Evolutionary conservation across 1,140 invertebrate genomes (phyloP), one percentile per base, ranked within the genome.

Genomic region (Agrypnia vestita): DNA sequence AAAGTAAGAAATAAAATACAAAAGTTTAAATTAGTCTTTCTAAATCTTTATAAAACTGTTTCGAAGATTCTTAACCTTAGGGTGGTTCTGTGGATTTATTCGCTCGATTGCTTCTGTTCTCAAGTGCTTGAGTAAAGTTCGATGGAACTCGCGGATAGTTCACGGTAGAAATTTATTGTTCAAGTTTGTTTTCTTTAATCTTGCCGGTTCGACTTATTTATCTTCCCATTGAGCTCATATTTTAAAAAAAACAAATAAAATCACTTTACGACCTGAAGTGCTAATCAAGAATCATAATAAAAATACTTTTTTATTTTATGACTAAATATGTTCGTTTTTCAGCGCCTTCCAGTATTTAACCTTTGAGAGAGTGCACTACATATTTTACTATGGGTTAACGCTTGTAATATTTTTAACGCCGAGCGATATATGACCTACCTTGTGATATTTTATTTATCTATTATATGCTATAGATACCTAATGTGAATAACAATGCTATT

Each of bases 161-260:
- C 61, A 35, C n/a, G 13, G 19, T 64, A 25, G 11, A 51, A 64
- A 64, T 64, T 64, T 64, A 64, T 64, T 43, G 61, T 43, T 43
- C 13, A 43, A 64, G 19, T 64, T 64, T 64, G 61, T 64, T 64
- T 64, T 64, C 10, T 64, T 64, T 64, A 64, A 25, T 64, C 35
- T 10, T 8, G 13, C 11, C 4, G n/a, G 21, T 35, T 35, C 61
- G 10, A n/a, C 13, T 64, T 64, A 25, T 64, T 64, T 64, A 12
- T 25, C 35, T 64, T 64, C 35, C 55, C 17, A 59, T 21, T 35
- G 25, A 35, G 6, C 25, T 35, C 25, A 35, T 35, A 35, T 35
- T 59, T 56, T 9, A 15, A 59, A 59, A 59, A 59, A 56, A n/a
- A 15, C 13, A 8, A 15, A 19, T 21, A 3, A 35, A 35, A 35